Base-by-base conservation (phyloP, 2,113 vertebrate genomes). In the Bucco capensis region DNA sequence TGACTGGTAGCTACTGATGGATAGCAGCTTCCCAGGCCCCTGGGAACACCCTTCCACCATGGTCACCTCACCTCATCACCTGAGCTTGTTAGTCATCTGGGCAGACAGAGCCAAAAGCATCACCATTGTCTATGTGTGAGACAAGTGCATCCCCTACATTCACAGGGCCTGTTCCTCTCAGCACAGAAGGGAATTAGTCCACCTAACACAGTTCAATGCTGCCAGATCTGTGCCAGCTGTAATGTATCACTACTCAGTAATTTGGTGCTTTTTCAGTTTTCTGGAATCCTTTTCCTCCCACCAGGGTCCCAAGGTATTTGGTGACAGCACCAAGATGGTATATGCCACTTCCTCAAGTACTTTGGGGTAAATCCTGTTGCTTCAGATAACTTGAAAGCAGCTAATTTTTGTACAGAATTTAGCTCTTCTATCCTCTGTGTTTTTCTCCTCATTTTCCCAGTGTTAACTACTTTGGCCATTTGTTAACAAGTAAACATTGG, bases 191-290 rank as follows among this genome's bases (percentile, higher is more conserved):
- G 23, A 79, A 31, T 24, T 13, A 30, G 10, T 33, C 12, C 37
- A 51, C 24, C 23, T 27, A 9, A 9, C 19, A 4, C 0, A 1
- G 24, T 18, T n/a, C 2, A 0, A 3, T 2, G 9, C 27, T 70
- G 38, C 12, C 66, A 64, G 18, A 58, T 38, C 65, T 25, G 4
- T 49, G 35, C 51, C 1, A 2, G 17, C 50, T 54, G 14, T 51
- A 80, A 30, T 21, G 25, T 46, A 17, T 2, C 33, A 13, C 64
- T 28, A 7, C 28, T 56, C 50, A 14, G 12, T 28, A 7, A 33
- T 58, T 27, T 8, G 30, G 22, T 76, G 40, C 19, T 61, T 73
- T 65, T 35, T 46, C 51, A 21, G 1, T 67, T 67, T 69, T n/a
- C 56, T 76, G 35, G 30, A n/a, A 80, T 64, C 30, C 23, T 49